Percentiles rank a stretch among this genome's conserved stretches.
Conservation (phyloP, 2,797 vertebrate species). For the Harpagifer antarcticus region DNA sequence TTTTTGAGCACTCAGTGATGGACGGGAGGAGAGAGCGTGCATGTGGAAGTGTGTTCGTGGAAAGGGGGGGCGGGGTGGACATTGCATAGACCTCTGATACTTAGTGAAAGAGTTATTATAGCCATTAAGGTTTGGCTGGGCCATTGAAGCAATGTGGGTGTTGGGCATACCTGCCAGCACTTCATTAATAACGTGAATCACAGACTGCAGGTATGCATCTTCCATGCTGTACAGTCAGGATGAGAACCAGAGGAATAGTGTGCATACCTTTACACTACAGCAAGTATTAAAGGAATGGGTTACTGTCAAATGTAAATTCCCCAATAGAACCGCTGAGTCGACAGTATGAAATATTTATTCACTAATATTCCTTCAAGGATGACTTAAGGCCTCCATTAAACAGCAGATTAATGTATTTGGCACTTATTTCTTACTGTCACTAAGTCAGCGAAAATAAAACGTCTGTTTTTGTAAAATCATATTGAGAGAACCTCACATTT, state of each 20-base stretch:
- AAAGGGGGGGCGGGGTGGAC: slow-evolving; percentile 69
- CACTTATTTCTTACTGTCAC: slow-evolving; percentile 27
- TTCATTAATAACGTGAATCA: slow-evolving; percentile 81
- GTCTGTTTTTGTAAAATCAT: slow-evolving; percentile 6
- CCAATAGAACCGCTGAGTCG: slow-evolving; percentile 36
- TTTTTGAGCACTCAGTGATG: slow-evolving; percentile 60
- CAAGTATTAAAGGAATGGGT: slow-evolving; percentile 30
- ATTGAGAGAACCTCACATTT: slow-evolving; percentile 11
- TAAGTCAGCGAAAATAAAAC: slow-evolving; percentile 14
- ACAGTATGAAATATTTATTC: slow-evolving; percentile 50
- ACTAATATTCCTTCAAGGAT: slow-evolving; percentile 30
- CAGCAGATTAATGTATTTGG: slow-evolving; percentile 16
- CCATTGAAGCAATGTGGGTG: slow-evolving; percentile 61
- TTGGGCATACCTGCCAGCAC: slow-evolving; percentile 70
- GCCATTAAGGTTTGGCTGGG: slow-evolving; percentile 79
- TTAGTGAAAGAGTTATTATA: slow-evolving; percentile 83
- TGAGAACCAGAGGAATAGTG: slow-evolving; percentile 45
- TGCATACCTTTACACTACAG: slow-evolving; percentile 23
- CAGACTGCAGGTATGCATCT: slow-evolving; percentile 59
- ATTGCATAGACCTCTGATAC: slow-evolving; percentile 80
- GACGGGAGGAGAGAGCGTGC: slow-evolving; percentile 14
- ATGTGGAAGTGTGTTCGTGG: slow-evolving; percentile 1
- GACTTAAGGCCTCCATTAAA: slow-evolving; percentile 38
- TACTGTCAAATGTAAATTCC: slow-evolving; percentile 47
- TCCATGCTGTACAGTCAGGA: slow-evolving; percentile 35